phyloP scores from a whole-genome alignment of 2,888 invertebrate species.

The Cosmopolites sordidus region DNA sequence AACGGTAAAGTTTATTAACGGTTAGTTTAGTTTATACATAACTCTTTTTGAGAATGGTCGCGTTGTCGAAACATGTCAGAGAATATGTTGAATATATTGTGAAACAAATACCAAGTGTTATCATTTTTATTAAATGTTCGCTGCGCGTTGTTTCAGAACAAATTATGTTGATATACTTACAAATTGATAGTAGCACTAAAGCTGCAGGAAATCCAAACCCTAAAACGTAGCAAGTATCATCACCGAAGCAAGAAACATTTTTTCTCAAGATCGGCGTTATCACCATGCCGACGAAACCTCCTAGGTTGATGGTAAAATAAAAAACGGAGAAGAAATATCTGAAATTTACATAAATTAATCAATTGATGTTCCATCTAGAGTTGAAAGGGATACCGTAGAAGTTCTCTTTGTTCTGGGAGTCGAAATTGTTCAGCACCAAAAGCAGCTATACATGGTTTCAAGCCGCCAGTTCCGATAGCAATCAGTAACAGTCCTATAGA shows the following conservation, averaged over 20 bases:
- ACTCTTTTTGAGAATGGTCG: too few species aligned
- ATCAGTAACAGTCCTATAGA: conserved; percentile 58
- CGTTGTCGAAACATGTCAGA: too few species aligned
- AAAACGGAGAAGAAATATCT: conserved; percentile 73
- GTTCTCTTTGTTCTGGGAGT: conserved; percentile 62
- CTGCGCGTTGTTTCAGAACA: too few species aligned
- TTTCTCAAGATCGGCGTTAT: conserved; percentile 69
- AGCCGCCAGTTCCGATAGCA: conserved; percentile 76
- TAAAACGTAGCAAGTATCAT: conserved; percentile 66
- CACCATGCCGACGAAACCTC: conserved; percentile 62
- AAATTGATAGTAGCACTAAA: conserved; percentile 64
- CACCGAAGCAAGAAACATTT: conserved; percentile 61
- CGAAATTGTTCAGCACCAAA: conserved; percentile 83
- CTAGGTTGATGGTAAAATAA: conserved; percentile 76
- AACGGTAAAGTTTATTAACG: too few species aligned
- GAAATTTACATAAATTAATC: too few species aligned
- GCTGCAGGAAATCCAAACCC: conserved; percentile 76
- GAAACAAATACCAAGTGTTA: too few species aligned
- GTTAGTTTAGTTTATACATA: too few species aligned
- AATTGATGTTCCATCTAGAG: too few species aligned
- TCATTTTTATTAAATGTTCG: too few species aligned
- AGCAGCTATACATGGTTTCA: conserved; percentile 82
- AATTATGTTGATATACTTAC: conserved; percentile 55
- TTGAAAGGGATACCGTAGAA: conserved; percentile 52
- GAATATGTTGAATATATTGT: too few species aligned